Base-by-base conservation (phyloP, 2,113 vertebrate genomes). In the Notiomystis cincta region DNA sequence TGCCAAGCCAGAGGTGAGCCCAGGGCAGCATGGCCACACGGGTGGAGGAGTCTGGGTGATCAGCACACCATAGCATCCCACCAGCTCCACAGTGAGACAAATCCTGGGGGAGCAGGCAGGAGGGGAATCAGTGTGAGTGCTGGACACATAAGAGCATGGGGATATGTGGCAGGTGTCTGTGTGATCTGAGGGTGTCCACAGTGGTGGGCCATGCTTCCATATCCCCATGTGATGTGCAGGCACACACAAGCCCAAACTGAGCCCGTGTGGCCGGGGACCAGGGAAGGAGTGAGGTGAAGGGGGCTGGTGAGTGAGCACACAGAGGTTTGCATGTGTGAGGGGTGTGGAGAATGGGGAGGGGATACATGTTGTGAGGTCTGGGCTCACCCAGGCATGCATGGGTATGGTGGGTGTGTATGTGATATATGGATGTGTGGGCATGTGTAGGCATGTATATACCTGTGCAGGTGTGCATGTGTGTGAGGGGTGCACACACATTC, bases 241-340 rank as follows among this genome's bases (percentile, higher is more conserved):
- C 13, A 23, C 57, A 31, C 0, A 0, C 0, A 0, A 83, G 8
- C 20, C 53, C 1, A 0, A 67, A 44, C 17, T n/a, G 56, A 86
- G 24, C 65, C 15, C 0, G 0, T 28, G 58, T 48, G 69, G 54
- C 33, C 2, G 0, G 17, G 7, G 17, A 22, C 12, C 20, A 15
- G 12, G 11, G 10, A 14, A 73, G 21, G 33, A 57, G 54, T 23
- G 50, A 25, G 51, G 13, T 24, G 33, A 62, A n/a, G 30, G 13
- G 15, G 12, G 10, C 4, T 57, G n/a, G 38, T 40, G 19, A 30
- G 44, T 27, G 44, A 24, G 28, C 28, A 35, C 15, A 5, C 1
- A 2, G 7, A 11, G 11, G 11, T 30, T 57, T 83, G 53, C 38
- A 21, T 12, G 25, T 6, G 2, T 25, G 57, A 48, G 7, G 8